Base-by-base conservation (phyloP, 2,113 vertebrate species). In the Tragelaphus scriptus region DNA sequence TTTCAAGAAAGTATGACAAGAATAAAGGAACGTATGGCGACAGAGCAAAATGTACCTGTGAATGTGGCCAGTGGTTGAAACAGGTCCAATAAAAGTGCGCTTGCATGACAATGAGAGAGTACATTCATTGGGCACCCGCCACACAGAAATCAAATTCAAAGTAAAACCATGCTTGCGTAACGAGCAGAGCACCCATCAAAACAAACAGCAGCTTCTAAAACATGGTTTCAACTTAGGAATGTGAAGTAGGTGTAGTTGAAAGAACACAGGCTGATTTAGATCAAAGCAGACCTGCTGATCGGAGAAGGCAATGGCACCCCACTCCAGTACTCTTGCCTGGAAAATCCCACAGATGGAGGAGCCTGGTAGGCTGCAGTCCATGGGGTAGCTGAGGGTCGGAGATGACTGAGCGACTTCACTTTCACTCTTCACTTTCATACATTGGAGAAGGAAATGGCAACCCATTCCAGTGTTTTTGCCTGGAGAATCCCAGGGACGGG, bases 11-110 rank as follows among this genome's bases (percentile, higher is more conserved):
- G 30, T 75, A 88, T n/a, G 40, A 30, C 23, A 47, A 79, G 7
- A 79, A 28, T 26, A 79, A 77, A 25, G 23, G 71, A 77, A 79
- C 12, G 3, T 19, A 80, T 32, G 47, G 51, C 6, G 16, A 71
- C 59, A 61, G 26, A 59, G 58, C 19, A 96, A 95, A 93, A 91
- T 14, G 21, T 84, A 75, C 9, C 51, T 16, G 5, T 65, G 84
- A 93, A 82, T 40, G 68, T 88, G 81, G 92, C 40, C 80, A 84
- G 23, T 44, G 59, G 91, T 49, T 97, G 93, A 94, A 96, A 94
- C 0, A 56, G 40, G 87, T n/a, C n/a, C 87, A 90, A 96, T 40
- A 65, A 91, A 93, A 95, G 56, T 44, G 86, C 10, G 10, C n/a
- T 82, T 91, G 82, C 36, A 21, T 79, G 84, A 86, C 6, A 1